Evolutionary conservation across 2,797 vertebrate genomes (phyloP).

Genomic region (Sebastes glaucus): DNA sequence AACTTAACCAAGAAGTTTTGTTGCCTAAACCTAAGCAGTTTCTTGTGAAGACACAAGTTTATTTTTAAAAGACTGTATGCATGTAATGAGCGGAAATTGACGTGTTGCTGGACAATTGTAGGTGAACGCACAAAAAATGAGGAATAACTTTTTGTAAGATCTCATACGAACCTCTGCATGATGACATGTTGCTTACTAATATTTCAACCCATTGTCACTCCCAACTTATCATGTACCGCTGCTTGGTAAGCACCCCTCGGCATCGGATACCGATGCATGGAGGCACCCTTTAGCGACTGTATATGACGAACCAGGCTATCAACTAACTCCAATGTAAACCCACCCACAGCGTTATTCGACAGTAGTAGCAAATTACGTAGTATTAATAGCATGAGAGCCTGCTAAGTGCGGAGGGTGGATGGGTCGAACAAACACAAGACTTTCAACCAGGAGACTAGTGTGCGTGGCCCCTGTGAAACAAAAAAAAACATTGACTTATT

Average conservation of each 20-base stretch:
- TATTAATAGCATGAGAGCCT: neutral
- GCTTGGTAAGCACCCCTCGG: no score
- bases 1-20: neutral
- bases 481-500: neutral
- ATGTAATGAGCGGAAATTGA: neutral
- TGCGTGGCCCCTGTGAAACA: neutral
- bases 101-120: neutral
- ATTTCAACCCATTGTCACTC: fast-evolving
- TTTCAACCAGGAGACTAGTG: neutral
- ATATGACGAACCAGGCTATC: neutral
- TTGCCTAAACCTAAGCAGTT: neutral
- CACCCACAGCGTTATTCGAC: neutral
- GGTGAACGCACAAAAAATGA: neutral
- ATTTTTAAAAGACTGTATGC: neutral
- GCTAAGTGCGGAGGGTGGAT: no score
- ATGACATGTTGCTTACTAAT: neutral
- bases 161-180: neutral
- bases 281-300: no score
- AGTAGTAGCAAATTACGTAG: fast-evolving
- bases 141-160: neutral
- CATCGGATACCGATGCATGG: no score
- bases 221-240: no score
- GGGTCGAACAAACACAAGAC: no score
- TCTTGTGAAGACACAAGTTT: neutral
- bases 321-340: neutral